Percentiles rank a stretch among this genome's conserved stretches.
These are phyloP conservation scores for Lemur catta DNA, from an alignment of 2,797 vertebrate genomes.

Conservation along the genomic window DNA sequence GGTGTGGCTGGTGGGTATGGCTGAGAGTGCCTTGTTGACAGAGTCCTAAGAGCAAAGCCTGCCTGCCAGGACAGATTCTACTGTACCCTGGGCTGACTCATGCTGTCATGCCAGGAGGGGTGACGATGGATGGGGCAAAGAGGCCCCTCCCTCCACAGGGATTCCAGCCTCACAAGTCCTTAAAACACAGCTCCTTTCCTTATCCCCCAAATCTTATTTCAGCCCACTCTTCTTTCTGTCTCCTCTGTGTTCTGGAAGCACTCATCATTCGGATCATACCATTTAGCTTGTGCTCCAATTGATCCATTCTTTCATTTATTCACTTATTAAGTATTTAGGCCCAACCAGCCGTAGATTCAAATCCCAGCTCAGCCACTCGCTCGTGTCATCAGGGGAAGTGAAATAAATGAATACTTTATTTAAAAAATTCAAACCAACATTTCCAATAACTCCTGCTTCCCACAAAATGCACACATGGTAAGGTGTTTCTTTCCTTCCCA, in stretches of 20 bases:
- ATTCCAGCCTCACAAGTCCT: not conserved
- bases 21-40: not conserved
- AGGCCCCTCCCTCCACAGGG: no score
- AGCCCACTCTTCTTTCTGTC: not conserved
- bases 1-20: not conserved
- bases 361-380: not conserved
- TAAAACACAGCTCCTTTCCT: not conserved
- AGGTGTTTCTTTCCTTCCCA: not conserved
- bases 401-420: not conserved
- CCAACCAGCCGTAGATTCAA: not conserved
- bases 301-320: not conserved
- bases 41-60: not conserved
- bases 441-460: not conserved
- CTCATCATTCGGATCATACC: slow-evolving; percentile 55
- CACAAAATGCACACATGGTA: not conserved
- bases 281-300: slow-evolving; percentile 59
- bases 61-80: not conserved
- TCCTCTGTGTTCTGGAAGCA: slow-evolving; percentile 62
- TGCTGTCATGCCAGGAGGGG: not conserved
- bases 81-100: not conserved
- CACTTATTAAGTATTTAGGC: not conserved
- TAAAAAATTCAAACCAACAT: not conserved
- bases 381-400: not conserved
- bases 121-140: not conserved
- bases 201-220: not conserved